A percentile compares a stretch with the other conserved stretches of the same genome.
These are phyloP conservation scores for Erythrolamprus reginae DNA, from an alignment of 2,113 vertebrate genomes.

Conservation along the genomic window DNA sequence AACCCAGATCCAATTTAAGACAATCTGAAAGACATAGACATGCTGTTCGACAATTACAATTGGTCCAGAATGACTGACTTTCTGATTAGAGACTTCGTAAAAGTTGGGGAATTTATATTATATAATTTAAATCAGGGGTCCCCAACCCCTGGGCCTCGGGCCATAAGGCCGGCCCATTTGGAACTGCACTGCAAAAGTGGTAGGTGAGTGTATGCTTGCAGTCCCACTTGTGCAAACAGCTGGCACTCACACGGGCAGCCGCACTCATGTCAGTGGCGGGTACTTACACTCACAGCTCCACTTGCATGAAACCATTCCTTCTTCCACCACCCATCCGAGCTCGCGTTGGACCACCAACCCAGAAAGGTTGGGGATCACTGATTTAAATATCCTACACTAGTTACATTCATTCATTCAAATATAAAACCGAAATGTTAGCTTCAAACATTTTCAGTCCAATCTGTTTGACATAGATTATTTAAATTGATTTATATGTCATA, in stretches of 20 bases:
- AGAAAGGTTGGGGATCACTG: neutral
- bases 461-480: neutral
- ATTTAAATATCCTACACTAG: neutral
- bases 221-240: too few relatives aligned
- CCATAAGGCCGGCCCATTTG: neutral
- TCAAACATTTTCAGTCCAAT: neutral
- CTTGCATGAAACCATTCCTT: neutral
- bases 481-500: neutral
- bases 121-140: neutral
- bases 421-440: neutral
- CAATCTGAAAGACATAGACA: conserved; percentile 51
- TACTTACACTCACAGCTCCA: neutral
- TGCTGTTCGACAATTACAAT: conserved; percentile 50
- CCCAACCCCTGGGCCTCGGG: too few relatives aligned
- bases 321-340: neutral
- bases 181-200: neutral
- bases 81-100: conserved; percentile 12
- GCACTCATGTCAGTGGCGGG: neutral
- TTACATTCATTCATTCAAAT: neutral
- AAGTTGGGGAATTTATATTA: conserved; percentile 13
- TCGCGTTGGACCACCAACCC: too few relatives aligned
- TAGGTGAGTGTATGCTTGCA: too few relatives aligned
- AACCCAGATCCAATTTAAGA: conserved; percentile 49
- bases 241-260: neutral
- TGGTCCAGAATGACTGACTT: conserved; percentile 49